Base-by-base conservation (phyloP, 2,888 invertebrate species). In the Lomographa bimaculata region DNA sequence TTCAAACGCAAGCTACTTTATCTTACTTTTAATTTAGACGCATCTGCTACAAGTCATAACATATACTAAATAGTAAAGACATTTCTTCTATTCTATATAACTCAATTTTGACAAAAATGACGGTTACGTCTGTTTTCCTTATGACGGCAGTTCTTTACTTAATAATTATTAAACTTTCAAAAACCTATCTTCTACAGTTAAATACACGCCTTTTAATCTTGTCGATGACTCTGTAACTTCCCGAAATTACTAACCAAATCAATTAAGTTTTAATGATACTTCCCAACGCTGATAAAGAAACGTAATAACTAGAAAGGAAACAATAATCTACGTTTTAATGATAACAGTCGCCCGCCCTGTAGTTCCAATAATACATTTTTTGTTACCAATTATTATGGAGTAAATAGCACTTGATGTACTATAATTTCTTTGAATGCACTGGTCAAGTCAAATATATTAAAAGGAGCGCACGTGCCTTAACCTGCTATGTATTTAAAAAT, bases 391-490 rank as follows among this genome's bases (percentile, higher is more conserved):
- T 44, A 51, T 55, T 54, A 53, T 44, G 40, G 18, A 25, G 56
- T 61, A n/a, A 57, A 52, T 42, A 50, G 28, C 43, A 41, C 41
- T n/a, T 14, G 17, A 9, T 32, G 40, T 16, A 36, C 39, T 29
- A 39, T 37, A 23, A 35, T 30, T 37, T 21, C 16, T 29, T 28
- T 34, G 18, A 35, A 25, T 26, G 26, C 32, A 35, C 10, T 30
- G 33, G 30, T 29, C 38, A 42, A 50, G 40, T 47, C 39, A 50
- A 54, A 51, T 27, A 46, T 52, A 48, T 50, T 56, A 21, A 23
- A 10, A 23, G 8, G 41, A 54, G 46, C 46, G 47, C 65, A 57
- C 70, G 71, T 67, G 70, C 67, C 65, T 64, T 60, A 60, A 50
- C 10, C 21, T 27, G 24, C 35, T 10, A 19, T 6, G 12, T 34